These are phyloP conservation scores for Caligus rogercresseyi DNA, from an alignment of 1,140 invertebrate species.

Conservation along the genomic window DNA sequence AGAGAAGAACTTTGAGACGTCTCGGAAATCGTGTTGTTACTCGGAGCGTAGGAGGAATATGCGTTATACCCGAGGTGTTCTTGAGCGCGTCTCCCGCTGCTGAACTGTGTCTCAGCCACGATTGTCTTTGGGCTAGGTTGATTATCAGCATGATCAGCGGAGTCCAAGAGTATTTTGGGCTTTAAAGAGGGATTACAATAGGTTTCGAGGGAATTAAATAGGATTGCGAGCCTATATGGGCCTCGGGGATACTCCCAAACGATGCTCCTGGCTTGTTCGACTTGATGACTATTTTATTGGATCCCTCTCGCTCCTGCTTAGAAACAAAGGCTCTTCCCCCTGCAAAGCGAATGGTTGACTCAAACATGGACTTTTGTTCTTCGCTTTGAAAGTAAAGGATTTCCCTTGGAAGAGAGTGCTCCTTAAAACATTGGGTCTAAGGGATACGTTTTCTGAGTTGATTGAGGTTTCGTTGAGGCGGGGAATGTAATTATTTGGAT, in stretches of 20 bases:
- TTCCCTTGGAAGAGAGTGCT: background rate
- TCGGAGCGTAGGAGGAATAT: background rate
- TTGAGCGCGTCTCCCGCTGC: background rate
- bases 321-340: background rate
- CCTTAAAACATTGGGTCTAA: background rate
- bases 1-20: background rate
- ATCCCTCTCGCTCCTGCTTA: background rate
- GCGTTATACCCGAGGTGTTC: background rate
- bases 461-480: background rate
- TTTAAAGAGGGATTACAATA: background rate
- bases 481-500: background rate
- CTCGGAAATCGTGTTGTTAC: background rate
- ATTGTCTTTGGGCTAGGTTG: background rate
- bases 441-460: background rate
- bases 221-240: background rate
- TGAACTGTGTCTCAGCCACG: background rate
- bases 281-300: background rate
- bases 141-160: no score
- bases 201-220: background rate
- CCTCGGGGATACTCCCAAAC: background rate
- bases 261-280: background rate
- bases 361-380: background rate
- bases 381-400: background rate
- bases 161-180: background rate
- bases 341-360: background rate